Evolutionary conservation across 2,113 vertebrate species (phyloP).

Genomic region (Grammomys surdaster): DNA sequence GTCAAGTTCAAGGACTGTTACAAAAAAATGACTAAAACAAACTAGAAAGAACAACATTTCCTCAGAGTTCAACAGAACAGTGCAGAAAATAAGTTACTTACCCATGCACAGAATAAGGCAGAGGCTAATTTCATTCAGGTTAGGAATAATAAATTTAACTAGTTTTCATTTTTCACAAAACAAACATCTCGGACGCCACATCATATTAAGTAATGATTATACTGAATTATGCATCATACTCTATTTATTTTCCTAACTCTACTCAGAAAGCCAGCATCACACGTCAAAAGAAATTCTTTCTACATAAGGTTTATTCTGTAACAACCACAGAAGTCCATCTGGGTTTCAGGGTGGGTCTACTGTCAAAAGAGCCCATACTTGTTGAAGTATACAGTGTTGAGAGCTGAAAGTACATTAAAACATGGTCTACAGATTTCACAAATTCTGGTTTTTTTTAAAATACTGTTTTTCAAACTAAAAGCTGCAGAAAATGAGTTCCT

Average conservation of each 20-base stretch:
- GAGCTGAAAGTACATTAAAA: conserved; percentile 87
- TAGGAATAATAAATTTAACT: conserved; percentile 88
- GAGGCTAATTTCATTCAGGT: conserved; percentile 91
- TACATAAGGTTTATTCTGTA: conserved; percentile 79
- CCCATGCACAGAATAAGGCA: conserved; percentile 96
- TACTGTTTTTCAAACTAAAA: conserved; percentile 88
- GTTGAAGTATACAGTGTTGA: conserved; percentile 84
- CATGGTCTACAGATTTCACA: conserved; percentile 84
- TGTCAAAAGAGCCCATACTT: conserved; percentile 83
- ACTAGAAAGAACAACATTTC: conserved; percentile 84
- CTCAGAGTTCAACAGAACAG: conserved; percentile 87
- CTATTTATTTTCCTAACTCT: conserved; percentile 89
- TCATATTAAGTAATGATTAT: conserved; percentile 87
- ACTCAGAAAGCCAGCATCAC: conserved; percentile 88
- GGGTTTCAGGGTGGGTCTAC: conserved; percentile 83
- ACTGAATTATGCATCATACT: conserved; percentile 85
- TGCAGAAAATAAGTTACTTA: conserved; percentile 91
- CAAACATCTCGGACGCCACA: conserved; percentile 89
- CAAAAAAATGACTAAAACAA: conserved; percentile 84
- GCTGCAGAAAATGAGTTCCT: conserved; percentile 90
- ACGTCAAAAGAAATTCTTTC: conserved; percentile 84
- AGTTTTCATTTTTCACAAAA: conserved; percentile 89
- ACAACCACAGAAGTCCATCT: conserved; percentile 80
- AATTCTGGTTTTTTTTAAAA: conserved; percentile 87
- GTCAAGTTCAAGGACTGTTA: conserved; percentile 83